Evolutionary conservation across 2,797 vertebrate species (phyloP), one percentile per base, ranked within the genome.

Genomic region (Ctenopoma multispine): DNA sequence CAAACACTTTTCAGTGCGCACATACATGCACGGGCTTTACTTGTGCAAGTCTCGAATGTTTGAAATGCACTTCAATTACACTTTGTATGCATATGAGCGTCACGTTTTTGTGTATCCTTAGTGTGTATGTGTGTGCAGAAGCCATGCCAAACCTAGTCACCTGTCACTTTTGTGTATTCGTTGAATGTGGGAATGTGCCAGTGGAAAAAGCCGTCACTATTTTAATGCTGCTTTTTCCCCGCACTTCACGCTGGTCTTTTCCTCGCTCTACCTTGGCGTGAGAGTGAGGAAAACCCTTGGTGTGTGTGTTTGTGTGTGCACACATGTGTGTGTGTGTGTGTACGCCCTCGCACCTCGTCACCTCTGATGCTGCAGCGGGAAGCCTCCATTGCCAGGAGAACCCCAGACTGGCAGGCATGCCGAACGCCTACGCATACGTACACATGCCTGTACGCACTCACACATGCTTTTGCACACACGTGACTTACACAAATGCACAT

Each of bases 371-470:
- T 87, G 84, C 87, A 92, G 86, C 63, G 88, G 88, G 90, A 91
- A 90, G 83, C 85, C 77, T 71, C 63, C 27, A 20, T 58, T 87
- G 92, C 90, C 91, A 92, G 90, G 87, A 92, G 90, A 93, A 85
- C 87, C 90, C 91, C 90, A 93, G 90, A 93, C 91, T 92, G 90
- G 90, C 91, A 93, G 90, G 90, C 89, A 86, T 83, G 81, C 89
- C 57, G 27, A 81, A 90, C 89, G 85, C 90, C 89, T 85, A 92
- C 89, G 61, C 85, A 68, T 49, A 76, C 77, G 74, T 58, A 48
- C 59, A 58, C 80, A 81, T 57, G 73, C 48, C 41, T 71, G 48
- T 46, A 64, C 40, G 29, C 71, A 69, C 65, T 54, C 15, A 36
- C 76, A 72, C 68, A 82, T 48, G 63, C 75, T 70, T 77, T 53